A percentile compares a stretch with the other conserved stretches of the same genome.
Conservation (phyloP, 1,140 invertebrate genomes). For the Tetranychus cinnabarinus region DNA sequence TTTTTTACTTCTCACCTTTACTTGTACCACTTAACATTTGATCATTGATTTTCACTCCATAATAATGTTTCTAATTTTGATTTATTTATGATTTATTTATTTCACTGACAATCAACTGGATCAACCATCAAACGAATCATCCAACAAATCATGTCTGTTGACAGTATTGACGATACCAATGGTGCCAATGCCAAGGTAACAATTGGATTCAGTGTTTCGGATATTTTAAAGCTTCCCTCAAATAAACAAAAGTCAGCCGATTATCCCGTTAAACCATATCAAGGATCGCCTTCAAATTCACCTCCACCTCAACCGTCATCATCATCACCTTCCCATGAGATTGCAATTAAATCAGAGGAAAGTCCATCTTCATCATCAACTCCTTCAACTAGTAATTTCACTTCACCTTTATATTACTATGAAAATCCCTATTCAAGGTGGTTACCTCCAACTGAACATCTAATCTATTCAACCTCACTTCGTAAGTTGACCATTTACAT, state of each 20-base stretch:
- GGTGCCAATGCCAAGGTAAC: not conserved
- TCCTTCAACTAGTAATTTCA: too few species aligned
- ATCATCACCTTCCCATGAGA: not conserved
- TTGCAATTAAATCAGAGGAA: not conserved
- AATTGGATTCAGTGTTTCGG: slow-evolving; percentile 3
- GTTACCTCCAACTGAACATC: not conserved
- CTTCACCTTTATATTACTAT: not conserved
- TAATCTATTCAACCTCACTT: not conserved
- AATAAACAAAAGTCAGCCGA: not conserved
- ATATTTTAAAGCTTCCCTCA: not conserved
- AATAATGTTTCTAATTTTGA: not conserved
- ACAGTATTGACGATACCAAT: not conserved
- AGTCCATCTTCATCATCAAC: not conserved
- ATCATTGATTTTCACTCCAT: not conserved
- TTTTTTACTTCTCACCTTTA: too few species aligned
- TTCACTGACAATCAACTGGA: too few species aligned
- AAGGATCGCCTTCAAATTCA: not conserved
- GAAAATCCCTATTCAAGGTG: not conserved
- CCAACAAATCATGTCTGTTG: too few species aligned
- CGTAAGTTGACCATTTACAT: not conserved
- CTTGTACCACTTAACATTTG: not conserved
- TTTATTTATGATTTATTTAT: too few species aligned
- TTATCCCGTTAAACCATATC: not conserved
- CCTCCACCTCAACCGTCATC: not conserved
- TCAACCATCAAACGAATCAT: too few species aligned